Evolutionary conservation across 2,113 vertebrate genomes (phyloP), one percentile per base, ranked within the genome.

Genomic region (Thryonomys swinderianus): DNA sequence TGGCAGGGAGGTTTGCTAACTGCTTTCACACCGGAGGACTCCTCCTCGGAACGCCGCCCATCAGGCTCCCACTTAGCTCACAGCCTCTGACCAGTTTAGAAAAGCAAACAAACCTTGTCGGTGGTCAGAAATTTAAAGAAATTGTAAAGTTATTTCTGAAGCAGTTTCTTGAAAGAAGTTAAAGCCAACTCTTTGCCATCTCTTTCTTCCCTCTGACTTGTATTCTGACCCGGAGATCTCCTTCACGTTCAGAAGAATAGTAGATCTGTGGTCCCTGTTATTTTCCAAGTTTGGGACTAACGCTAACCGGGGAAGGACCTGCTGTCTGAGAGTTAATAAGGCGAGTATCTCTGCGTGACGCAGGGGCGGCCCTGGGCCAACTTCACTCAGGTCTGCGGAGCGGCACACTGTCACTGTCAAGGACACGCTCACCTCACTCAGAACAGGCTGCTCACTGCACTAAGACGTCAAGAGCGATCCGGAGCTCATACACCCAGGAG

Each of bases 1-100:
- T 91, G 89, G 67, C 34, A 57, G 27, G 67, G 93, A 95, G 96
- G 97, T 27, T 76, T 92, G 95, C 89, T 82, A 94, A 96, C 86
- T 64, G 55, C 30, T 61, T 88, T 86, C 81, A 86, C 64, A 73
- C 81, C 53, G 40, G 17, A 34, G 40, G 57, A 51, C 40, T 79
- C n/a, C 86, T 71, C 76, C 73, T 92, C 55, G 80, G 62, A 81
- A 67, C 79, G 42, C 18, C 10, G 82, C 20, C 23, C 25, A 45
- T 87, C 89, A 92, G 27, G 40, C 66, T 89, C 91, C 79, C 57
- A 62, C 48, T 18, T 55, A 45, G 32, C n/a, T 88, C 42, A 81
- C 45, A 88, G 73, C 81, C 74, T 97, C 88, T 86, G 73, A 45
- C 53, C 79, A 91, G 42, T 48, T 79, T 73, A 73, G 20, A 94